Evolutionary conservation across 2,888 invertebrate species (phyloP), one percentile per base, ranked within the genome.

Genomic region (Sceliomorpha sp.): DNA sequence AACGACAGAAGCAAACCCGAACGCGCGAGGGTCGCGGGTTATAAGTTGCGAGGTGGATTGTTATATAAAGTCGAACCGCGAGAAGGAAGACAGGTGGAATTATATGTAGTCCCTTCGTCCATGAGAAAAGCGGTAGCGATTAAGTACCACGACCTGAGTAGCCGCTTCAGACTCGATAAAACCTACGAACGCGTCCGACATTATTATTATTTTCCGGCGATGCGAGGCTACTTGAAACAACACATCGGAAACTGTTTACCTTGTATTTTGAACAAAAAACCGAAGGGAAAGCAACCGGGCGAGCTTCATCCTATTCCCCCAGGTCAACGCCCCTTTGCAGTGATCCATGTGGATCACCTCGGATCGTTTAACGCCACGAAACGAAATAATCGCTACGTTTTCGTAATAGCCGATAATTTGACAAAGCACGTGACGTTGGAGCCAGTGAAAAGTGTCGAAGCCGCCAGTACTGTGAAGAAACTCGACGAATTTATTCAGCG

Each of bases 391-490:
- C 45, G 66, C 34, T 66, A 68, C 32, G 37, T 75, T 1, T 40
- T 72, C 2, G 44, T 36, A 6, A 44, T 70, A 1, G 44, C 71
- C 0, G 72, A 74, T 27, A 71, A 60, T 27, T 29, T 70, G 5
- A 73, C 70, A 1, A 70, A 62, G 17, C 72, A 55, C 31, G 56
- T 58, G 7, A 29, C 39, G 7, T 14, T 75, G 2, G 32, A 58
- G 29, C 51, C 73, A 8, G 70, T 62, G 1, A 59, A 37, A n/a
- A n/a, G n/a, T n/a, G n/a, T n/a, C n/a, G n/a, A n/a, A n/a, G n/a
- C n/a, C n/a, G n/a, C n/a, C n/a, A n/a, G n/a, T n/a, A n/a, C n/a
- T n/a, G n/a, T n/a, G n/a, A n/a, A n/a, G n/a, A n/a, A n/a, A n/a
- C n/a, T n/a, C n/a, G n/a, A n/a, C n/a, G n/a, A n/a, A n/a, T n/a